Conservation (phyloP, 2,888 invertebrate genomes). For the Azorinus chamasolen region DNA sequence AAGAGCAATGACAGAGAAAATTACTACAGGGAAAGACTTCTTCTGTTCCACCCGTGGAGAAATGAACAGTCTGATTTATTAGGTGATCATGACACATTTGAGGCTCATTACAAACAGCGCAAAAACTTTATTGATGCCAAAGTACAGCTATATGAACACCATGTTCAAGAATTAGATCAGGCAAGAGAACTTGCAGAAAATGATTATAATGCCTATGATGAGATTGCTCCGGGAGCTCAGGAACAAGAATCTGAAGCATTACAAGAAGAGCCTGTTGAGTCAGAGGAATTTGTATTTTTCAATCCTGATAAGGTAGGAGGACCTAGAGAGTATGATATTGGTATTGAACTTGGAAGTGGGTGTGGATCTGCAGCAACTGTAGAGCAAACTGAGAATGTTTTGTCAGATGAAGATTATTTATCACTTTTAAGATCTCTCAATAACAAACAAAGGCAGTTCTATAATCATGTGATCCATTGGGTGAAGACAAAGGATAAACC, state of each 20-base stretch:
- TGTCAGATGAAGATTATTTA: constrained; percentile 23
- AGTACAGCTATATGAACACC: constrained; percentile 16
- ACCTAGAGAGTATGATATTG: constrained; percentile 35
- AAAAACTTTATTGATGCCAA: constrained; percentile 9
- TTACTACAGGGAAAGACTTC: too few species aligned
- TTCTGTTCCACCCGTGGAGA: background rate
- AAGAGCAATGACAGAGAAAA: too few species aligned
- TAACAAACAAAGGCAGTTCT: constrained; percentile 36
- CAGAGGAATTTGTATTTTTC: constrained; percentile 14
- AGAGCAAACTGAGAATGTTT: constrained; percentile 1
- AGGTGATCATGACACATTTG: too few species aligned
- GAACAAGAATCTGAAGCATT: constrained; percentile 24
- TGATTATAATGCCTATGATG: too few species aligned
- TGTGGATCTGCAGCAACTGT: constrained; percentile 4
- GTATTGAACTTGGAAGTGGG: constrained; percentile 22
- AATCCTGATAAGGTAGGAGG: constrained; percentile 10
- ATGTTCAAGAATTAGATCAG: constrained; percentile 25
- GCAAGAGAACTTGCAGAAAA: constrained; percentile 22
- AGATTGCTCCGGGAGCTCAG: constrained; percentile 28
- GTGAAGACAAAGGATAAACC: constrained; percentile 1
- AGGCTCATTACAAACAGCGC: too few species aligned
- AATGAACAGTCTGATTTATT: background rate
- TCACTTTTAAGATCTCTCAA: constrained; percentile 19
- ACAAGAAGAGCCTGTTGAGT: constrained; percentile 8
- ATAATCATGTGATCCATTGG: constrained; percentile 18